Conservation (phyloP, 2,888 invertebrate species). For the Lutraria lutraria region DNA sequence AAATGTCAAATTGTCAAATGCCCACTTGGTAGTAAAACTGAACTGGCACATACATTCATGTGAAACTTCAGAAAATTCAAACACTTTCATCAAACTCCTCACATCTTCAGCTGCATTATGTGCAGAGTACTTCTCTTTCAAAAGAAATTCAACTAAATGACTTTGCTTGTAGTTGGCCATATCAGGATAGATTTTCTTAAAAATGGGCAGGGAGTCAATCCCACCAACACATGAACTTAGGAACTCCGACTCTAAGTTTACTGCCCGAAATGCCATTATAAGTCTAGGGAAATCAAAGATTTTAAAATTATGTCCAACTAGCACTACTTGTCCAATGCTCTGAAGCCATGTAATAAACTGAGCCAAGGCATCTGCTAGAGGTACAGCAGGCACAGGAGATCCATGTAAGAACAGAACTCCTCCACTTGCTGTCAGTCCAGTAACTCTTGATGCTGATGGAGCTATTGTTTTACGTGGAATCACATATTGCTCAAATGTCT, state of each 20-base stretch:
- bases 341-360: constrained; percentile 33
- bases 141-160: background rate
- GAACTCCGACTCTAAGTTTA: background rate
- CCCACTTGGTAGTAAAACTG: too few species aligned
- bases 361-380: constrained; percentile 23
- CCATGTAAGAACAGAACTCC: too few species aligned
- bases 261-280: constrained; percentile 19
- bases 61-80: background rate
- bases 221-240: background rate
- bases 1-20: too few species aligned
- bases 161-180: constrained; percentile 8
- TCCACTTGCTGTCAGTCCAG: too few species aligned
- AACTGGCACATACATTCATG: too few species aligned
- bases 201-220: constrained; percentile 30
- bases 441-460: too few species aligned
- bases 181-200: constrained; percentile 3
- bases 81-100: constrained; percentile 1
- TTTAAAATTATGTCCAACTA: constrained; percentile 49
- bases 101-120: constrained; percentile 50
- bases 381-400: too few species aligned
- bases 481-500: too few species aligned
- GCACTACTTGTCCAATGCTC: background rate
- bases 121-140: constrained; percentile 32
- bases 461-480: too few species aligned
- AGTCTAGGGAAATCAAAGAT: constrained; percentile 40